Percentiles rank a stretch among this genome's conserved stretches.
phyloP scores from a whole-genome alignment of 2,888 invertebrate genomes.

The Troides helena region DNA sequence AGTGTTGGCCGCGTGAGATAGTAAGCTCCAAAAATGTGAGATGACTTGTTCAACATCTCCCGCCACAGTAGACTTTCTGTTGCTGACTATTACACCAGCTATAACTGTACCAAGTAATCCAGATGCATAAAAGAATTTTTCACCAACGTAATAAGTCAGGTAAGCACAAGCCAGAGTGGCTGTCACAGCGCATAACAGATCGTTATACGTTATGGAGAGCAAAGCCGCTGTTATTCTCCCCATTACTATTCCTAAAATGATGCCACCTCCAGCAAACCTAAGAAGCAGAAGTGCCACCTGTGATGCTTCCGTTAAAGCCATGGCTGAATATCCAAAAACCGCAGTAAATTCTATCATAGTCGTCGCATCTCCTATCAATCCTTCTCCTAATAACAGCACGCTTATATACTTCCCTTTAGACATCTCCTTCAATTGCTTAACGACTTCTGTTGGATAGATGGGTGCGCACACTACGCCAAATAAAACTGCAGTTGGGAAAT shows the following conservation, averaged over 20 bases:
- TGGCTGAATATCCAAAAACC: slow-evolving; percentile 57
- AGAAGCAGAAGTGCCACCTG: slow-evolving; percentile 60
- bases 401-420: slow-evolving; percentile 66
- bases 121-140: slow-evolving; percentile 69
- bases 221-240: slow-evolving; percentile 58
- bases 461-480: slow-evolving; percentile 68
- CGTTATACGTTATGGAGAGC: slow-evolving; percentile 63
- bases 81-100: slow-evolving; percentile 62
- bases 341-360: slow-evolving; percentile 69
- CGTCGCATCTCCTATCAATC: slow-evolving; percentile 65
- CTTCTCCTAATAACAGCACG: slow-evolving; percentile 64
- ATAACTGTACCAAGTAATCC: slow-evolving; percentile 64
- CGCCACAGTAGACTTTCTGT: slow-evolving; percentile 60
- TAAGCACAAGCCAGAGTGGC: slow-evolving; percentile 64
- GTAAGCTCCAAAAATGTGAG: slow-evolving; percentile 59
- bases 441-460: slow-evolving; percentile 68
- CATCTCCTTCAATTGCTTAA: slow-evolving; percentile 59
- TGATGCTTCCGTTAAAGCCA: slow-evolving; percentile 52
- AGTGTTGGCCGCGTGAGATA: slow-evolving; percentile 71
- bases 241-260: slow-evolving; percentile 61
- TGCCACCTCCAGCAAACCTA: slow-evolving; percentile 63
- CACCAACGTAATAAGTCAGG: slow-evolving; percentile 66
- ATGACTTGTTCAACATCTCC: slow-evolving; percentile 65
- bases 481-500: slow-evolving; percentile 54
- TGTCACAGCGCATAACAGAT: slow-evolving; percentile 59